Conservation (phyloP, 2,888 invertebrate genomes). For the Drosophila emarginata region DNA sequence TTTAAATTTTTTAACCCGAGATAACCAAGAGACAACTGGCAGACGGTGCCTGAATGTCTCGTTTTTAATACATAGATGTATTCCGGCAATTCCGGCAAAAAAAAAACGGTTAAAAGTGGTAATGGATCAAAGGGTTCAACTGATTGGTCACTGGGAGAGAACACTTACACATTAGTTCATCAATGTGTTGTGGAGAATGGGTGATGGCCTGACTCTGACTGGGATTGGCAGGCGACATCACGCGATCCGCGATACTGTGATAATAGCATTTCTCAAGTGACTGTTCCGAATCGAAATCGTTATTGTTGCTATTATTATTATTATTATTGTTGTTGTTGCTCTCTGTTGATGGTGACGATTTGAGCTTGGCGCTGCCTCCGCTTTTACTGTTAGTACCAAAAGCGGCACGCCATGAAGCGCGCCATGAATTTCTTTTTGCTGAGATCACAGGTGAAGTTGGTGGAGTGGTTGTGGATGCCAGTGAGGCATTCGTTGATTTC, state of each 20-base stretch:
- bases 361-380: not conserved
- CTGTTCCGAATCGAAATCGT: slow-evolving; percentile 21
- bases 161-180: slow-evolving; percentile 73
- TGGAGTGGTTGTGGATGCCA: slow-evolving; percentile 40
- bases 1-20: too few species aligned
- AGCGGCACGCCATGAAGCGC: slow-evolving; percentile 74
- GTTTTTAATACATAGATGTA: too few species aligned
- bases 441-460: slow-evolving; percentile 56
- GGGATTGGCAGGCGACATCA: slow-evolving; percentile 18
- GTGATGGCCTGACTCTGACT: slow-evolving; percentile 14
- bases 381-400: slow-evolving; percentile 46
- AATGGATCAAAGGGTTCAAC: too few species aligned
- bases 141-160: too few species aligned
- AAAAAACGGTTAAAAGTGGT: too few species aligned
- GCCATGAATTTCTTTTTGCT: slow-evolving; percentile 75
- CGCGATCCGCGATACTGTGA: slow-evolving; percentile 27
- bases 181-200: slow-evolving; percentile 44
- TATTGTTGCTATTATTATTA: slow-evolving; percentile 17
- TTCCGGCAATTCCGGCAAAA: too few species aligned
- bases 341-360: not conserved
- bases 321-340: slow-evolving; percentile 13
- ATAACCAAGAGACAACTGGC: too few species aligned
- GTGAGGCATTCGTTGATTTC: slow-evolving; percentile 52
- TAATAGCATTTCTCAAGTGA: slow-evolving; percentile 21
- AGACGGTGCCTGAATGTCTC: too few species aligned